Evolutionary conservation across 2,113 vertebrate species (phyloP), one percentile per base, ranked within the genome.

Genomic region (Cyanoramphus novaezelandiae): DNA sequence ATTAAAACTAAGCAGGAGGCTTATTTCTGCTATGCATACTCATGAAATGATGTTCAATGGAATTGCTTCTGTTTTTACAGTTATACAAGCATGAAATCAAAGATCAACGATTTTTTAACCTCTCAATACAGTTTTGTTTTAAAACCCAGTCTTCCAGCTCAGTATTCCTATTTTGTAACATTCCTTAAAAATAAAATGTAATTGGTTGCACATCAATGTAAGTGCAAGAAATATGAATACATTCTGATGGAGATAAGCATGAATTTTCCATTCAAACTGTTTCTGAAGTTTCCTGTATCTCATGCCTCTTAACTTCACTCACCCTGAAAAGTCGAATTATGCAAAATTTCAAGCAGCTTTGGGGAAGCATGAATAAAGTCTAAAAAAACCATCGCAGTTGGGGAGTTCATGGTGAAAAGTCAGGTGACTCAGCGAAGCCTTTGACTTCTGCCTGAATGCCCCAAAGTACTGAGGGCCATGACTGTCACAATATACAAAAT

Each of bases 71-170:
- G 39, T 24, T 97, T 92, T 93, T 88, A 41, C 64, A 82, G 64
- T 81, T 90, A 78, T 9, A 65, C 10, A 86, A 93, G 80, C 95
- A 76, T 81, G 72, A 94, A 95, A 94, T 86, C 88, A 64, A 84
- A 92, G 39, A 90, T 65, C 82, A 90, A 84, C 90, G 68, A 86
- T 88, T 96, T 95, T 91, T 95, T 92, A 92, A 92, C 80, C 47
- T 41, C 72, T 75, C 76, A 86, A 62, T 90, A 47, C 11, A 84
- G 9, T 44, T 92, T 75, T 50, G 71, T 75, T 93, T 96, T 93
- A 76, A 83, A 90, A 93, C 83, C 50, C 27, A 64, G 60, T 86
- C 63, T 80, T 88, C 35, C 35, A 86, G 20, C 9, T 28, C 33
- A 60, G 27, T 86, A 10, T 86, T 93, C 24, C 18, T 83, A 31